Conservation (phyloP, 2,888 invertebrate species). For the Scaptomyza polygonia region DNA sequence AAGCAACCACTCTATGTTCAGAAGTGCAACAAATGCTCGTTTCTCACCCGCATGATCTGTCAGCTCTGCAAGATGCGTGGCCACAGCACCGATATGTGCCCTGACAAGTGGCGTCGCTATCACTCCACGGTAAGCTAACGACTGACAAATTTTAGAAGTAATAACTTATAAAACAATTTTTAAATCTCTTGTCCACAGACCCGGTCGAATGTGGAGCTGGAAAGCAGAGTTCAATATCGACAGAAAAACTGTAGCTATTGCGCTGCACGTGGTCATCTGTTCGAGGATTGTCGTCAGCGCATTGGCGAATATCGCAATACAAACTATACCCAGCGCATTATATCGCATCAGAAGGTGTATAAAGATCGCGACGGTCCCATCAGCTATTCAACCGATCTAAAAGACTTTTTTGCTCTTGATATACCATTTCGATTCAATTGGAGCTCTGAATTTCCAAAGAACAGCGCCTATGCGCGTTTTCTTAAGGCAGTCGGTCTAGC, state of each 20-base stretch:
- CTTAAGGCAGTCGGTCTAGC: conserved; percentile 75
- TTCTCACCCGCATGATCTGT: conserved; percentile 84
- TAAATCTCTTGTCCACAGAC: conserved; percentile 82
- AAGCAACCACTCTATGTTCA: conserved; percentile 86
- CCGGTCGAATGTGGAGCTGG: conserved; percentile 83
- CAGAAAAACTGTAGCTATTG: conserved; percentile 86
- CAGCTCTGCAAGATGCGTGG: conserved; percentile 87
- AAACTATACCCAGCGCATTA: conserved; percentile 64
- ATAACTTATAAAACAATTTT: neutral
- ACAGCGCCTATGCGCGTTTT: conserved; percentile 81
- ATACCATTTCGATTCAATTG: conserved; percentile 73
- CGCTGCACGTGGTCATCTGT: conserved; percentile 85
- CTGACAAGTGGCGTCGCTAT: conserved; percentile 91
- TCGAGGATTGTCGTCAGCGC: conserved; percentile 82
- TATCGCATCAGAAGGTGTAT: conserved; percentile 82
- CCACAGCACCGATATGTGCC: conserved; percentile 87
- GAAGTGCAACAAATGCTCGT: conserved; percentile 87
- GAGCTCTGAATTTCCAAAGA: conserved; percentile 54
- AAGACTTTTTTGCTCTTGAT: conserved; percentile 59
- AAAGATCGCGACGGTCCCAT: conserved; percentile 61
- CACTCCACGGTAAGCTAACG: conserved; percentile 88
- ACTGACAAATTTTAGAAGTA: no score
- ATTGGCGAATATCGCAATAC: conserved; percentile 77
- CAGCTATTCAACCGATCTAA: conserved; percentile 36
- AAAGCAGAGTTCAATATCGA: conserved; percentile 70